Conservation (phyloP, 2,113 vertebrate genomes). For the Chaetops frenatus region DNA sequence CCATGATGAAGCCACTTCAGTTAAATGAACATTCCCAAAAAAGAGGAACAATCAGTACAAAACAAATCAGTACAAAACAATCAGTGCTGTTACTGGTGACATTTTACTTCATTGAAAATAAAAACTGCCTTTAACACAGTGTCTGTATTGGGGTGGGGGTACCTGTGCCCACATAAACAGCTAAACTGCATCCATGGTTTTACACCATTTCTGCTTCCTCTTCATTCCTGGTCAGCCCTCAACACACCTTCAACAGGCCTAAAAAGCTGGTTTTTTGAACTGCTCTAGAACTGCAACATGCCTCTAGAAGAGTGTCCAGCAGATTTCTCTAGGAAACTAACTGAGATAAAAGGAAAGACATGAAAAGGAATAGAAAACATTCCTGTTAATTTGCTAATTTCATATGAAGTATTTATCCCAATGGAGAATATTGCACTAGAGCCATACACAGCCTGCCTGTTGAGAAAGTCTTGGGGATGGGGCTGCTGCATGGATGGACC, state of each 20-base stretch:
- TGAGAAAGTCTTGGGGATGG: not conserved
- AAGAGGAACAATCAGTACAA: not conserved
- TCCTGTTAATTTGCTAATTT: not conserved
- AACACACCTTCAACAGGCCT: not conserved
- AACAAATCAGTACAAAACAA: not conserved
- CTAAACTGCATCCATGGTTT: not conserved
- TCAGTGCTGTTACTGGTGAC: too few species aligned
- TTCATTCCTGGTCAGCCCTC: not conserved
- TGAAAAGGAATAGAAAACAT: not conserved
- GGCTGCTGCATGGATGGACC: not conserved
- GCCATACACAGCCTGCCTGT: not conserved
- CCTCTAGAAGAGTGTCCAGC: not conserved
- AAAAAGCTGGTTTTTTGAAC: not conserved
- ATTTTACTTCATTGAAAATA: not conserved
- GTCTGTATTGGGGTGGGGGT: too few species aligned
- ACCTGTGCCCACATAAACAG: not conserved
- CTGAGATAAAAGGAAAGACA: not conserved
- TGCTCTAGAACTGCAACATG: not conserved
- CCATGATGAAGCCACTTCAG: not conserved
- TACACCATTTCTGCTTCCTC: not conserved
- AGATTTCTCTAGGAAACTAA: not conserved
- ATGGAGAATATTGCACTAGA: not conserved
- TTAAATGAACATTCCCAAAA: not conserved
- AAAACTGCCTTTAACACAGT: not conserved
- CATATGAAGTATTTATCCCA: not conserved